Percentiles rank a stretch among this genome's conserved stretches.
Evolutionary conservation across 2,888 invertebrate species (phyloP).

Genomic region (Anodontia alba): DNA sequence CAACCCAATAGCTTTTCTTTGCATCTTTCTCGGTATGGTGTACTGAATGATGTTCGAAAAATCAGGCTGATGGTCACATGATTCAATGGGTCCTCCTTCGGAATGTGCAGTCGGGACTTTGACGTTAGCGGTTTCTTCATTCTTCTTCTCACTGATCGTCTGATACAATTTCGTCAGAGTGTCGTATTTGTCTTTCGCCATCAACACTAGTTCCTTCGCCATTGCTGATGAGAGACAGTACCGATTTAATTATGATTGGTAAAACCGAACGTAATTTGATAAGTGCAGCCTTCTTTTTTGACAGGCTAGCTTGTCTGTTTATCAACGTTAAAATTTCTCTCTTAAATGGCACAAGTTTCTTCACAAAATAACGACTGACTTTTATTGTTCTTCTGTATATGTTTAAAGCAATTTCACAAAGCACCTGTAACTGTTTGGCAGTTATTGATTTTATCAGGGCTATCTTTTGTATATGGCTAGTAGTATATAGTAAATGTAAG

Average conservation of each 20-base stretch:
- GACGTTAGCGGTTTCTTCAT: too few relatives aligned
- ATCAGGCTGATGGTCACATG: too few relatives aligned
- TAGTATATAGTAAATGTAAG: slow-evolving; percentile 19
- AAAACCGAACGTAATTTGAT: background rate
- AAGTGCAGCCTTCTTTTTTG: slow-evolving; percentile 6
- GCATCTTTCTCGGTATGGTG: too few relatives aligned
- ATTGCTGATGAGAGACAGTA: background rate
- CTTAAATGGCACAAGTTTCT: slow-evolving; percentile 18
- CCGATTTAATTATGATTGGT: background rate
- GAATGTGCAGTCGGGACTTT: too few relatives aligned
- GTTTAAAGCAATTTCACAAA: slow-evolving; percentile 27
- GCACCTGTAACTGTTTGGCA: background rate
- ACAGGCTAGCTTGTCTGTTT: slow-evolving; percentile 15
- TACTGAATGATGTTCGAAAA: too few relatives aligned
- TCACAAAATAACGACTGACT: slow-evolving; percentile 15
- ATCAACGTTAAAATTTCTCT: slow-evolving; percentile 4
- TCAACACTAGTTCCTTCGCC: background rate
- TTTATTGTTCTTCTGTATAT: slow-evolving; percentile 18
- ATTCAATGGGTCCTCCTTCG: too few relatives aligned
- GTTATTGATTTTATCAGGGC: slow-evolving; percentile 26
- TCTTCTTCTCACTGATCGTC: background rate
- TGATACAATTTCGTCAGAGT: background rate
- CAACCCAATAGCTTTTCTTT: too few relatives aligned
- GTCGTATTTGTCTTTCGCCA: background rate
- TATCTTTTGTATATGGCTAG: slow-evolving; percentile 18